Evolutionary conservation across 2,113 vertebrate genomes (phyloP), one percentile per base, ranked within the genome.

Genomic region (Sapayoa aenigma): DNA sequence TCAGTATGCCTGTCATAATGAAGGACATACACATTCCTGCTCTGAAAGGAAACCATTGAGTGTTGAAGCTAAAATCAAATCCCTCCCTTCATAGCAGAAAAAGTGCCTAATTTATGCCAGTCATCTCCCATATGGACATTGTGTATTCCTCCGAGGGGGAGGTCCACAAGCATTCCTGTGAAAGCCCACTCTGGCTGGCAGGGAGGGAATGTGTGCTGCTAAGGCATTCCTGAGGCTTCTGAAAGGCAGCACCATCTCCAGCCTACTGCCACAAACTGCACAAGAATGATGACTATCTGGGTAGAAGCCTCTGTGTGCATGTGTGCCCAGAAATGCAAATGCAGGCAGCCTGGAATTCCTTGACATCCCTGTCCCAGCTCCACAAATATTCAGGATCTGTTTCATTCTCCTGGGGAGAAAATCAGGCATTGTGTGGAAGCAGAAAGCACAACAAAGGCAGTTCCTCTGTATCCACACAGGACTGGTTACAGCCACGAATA

Each of bases 151-250:
- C 33, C 53, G 53, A 76, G 73, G 44, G 41, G 78, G 65, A 72
- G 53, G 87, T 71, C 73, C 68, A 49, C 9, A 2, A 18, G 21
- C 93, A 94, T 96, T 96, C 96, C 78, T 91, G 8, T 21, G 18
- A 35, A 63, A 78, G 46, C 96, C 94, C 79, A 95, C 95, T 95
- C 89, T 5, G 27, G 49, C 35, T 75, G 49, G 17, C 85, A 78
- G 76, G 47, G 60, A 88, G 68, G 68, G 95, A 96, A 95, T 91
- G 87, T 2, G 8, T 46, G n/a, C 9, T 66, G 73, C 78, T 90
- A 93, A 77, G 68, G 73, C 87, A 95, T 95, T 95, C 93, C 66
- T 95, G 14, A 62, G 58, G 42, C 53, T 89, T 63, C 75, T 67
- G 20, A 67, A 67, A 52, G 56, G 47, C 89, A 93, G 87, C 95